Percentiles rank a stretch among this genome's conserved stretches.
phyloP scores from a whole-genome alignment of 2,797 vertebrate genomes.

The Lepidocolaptes lacrymiger region DNA sequence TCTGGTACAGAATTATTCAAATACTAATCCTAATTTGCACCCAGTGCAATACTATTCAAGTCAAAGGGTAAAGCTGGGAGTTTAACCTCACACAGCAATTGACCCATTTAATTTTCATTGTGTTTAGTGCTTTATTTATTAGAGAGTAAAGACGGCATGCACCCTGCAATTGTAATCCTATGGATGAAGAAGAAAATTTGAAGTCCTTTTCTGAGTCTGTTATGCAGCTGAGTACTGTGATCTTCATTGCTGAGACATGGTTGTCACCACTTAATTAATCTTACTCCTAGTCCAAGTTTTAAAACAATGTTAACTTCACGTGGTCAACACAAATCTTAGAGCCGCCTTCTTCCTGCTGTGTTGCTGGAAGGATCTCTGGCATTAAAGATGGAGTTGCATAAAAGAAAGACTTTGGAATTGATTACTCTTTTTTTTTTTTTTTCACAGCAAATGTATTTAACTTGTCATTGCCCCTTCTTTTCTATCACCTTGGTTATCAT shows the following conservation, averaged over 20 bases:
- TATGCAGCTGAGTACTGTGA: background rate
- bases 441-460: background rate
- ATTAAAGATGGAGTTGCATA: background rate
- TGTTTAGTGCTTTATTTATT: slow-evolving; percentile 35
- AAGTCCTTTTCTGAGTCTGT: background rate
- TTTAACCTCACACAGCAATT: slow-evolving; percentile 13
- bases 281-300: background rate
- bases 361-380: background rate
- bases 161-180: background rate
- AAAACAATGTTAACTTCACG: background rate
- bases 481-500: background rate
- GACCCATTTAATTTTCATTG: slow-evolving; percentile 22
- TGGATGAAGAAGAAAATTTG: background rate
- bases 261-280: background rate
- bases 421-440: background rate
- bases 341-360: background rate
- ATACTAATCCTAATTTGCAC: slow-evolving; percentile 63
- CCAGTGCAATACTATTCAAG: slow-evolving; percentile 34
- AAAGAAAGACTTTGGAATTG: background rate
- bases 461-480: background rate
- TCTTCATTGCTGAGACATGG: background rate
- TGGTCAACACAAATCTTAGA: background rate
- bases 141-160: background rate
- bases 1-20: slow-evolving; percentile 62
- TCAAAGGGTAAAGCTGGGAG: slow-evolving; percentile 19